Evolutionary conservation across 2,797 vertebrate species (phyloP), one percentile per base, ranked within the genome.

Genomic region (Acestrorhynchus altus): DNA sequence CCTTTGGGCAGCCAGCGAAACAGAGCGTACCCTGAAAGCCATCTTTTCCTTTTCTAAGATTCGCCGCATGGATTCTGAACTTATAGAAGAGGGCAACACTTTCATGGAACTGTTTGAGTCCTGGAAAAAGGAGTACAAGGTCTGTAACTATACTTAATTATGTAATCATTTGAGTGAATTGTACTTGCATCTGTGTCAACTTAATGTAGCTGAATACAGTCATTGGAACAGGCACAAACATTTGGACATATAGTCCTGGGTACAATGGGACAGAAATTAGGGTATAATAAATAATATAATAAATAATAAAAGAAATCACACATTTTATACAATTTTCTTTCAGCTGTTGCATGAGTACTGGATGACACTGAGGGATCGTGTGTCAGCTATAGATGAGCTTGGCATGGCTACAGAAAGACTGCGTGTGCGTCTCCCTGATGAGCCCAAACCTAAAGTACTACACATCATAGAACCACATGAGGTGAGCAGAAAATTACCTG

Each of bases 121-220:
- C 1, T 98, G 97, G 97, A 99, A 98, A 89, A 99, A 99, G 74
- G 98, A 99, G 87, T 99, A 99, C 86, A 99, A 99, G 96, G 98
- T 98, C 83, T 18, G 74, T 1, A 18, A 47, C 42, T 1, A 57
- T 28, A 1, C 47, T 4, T 47, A 51, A 20, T 51, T 51, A n/a
- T n/a, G 2, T 6, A 1, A 18, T 49, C 15, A 18, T 49, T 49
- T 49, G 47, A 18, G n/a, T n/a, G n/a, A n/a, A n/a, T n/a, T n/a
- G n/a, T 9, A 40, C 12, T 1, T 42, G 40, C n/a, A n/a, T n/a
- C n/a, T n/a, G n/a, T n/a, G n/a, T n/a, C n/a, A n/a, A n/a, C n/a
- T n/a, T n/a, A n/a, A n/a, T n/a, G n/a, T n/a, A n/a, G n/a, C n/a
- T n/a, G n/a, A n/a, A n/a, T n/a, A n/a, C n/a, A n/a, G n/a, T n/a